Evolutionary conservation across 2,113 vertebrate species (phyloP), one percentile per base, ranked within the genome.

Genomic region (Numida meleagris): DNA sequence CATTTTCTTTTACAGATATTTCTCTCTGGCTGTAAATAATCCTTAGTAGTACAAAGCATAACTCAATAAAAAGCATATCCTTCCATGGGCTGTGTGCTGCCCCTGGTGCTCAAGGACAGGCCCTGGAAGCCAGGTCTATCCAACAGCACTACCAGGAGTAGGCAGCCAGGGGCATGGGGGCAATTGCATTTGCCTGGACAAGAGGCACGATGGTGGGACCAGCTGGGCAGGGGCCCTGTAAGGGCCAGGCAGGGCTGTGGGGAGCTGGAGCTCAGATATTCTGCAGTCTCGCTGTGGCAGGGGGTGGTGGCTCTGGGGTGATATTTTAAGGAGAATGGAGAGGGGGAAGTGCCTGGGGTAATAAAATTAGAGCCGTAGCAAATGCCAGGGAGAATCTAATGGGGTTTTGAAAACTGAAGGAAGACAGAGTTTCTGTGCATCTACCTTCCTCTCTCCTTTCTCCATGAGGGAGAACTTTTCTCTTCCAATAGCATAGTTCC

Each of bases 141-240:
- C 13, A 27, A n/a, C 1, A 10, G 17, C 36, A 13, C 50, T 46
- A 16, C 7, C 12, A n/a, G 58, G 27, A 5, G 1, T 18, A 42
- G 16, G 27, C 46, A 59, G 21, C 34, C 0, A 0, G 12, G 40
- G 17, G 4, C n/a, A 5, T 10, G 0, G 1, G n/a, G 14, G 10
- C 42, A 81, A 25, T 7, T 15, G 11, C 33, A 66, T 0, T 3
- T 40, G 20, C 16, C 0, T 38, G 51, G 24, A 12, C 12, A 12
- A 51, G 4, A 2, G 34, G 14, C 3, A 34, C 6, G 7, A 0
- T 1, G 25, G 3, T 45, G 20, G 7, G 4, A 2, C 10, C 1
- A 1, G 38, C 17, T 61, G 3, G 4, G 40, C 8, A 4, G 9
- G 19, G 3, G 4, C 38, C 9, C 4, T 24, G 50, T 18, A 13